Percentiles rank a stretch among this genome's conserved stretches.
phyloP scores from a whole-genome alignment of 2,888 invertebrate genomes.

The Penaeus monodon region DNA sequence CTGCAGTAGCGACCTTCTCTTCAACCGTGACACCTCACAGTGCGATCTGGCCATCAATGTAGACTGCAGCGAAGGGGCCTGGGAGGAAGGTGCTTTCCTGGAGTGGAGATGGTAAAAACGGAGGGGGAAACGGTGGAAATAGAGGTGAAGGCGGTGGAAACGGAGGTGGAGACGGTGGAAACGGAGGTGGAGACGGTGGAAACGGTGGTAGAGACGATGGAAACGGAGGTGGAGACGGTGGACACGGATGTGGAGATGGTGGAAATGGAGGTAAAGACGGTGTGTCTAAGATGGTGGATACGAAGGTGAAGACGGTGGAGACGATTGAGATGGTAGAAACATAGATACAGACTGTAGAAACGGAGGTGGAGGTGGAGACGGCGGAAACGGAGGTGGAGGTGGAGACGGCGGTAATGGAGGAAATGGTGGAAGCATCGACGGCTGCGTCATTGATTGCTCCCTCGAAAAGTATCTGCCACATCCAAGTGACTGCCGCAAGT shows the following conservation, averaged over 20 bases:
- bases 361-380: too few species aligned
- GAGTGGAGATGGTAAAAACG: constrained; percentile 22
- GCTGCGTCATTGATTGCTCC: too few species aligned
- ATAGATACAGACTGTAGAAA: too few species aligned
- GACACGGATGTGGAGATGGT: too few species aligned
- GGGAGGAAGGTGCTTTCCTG: constrained; percentile 31
- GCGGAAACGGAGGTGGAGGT: too few species aligned
- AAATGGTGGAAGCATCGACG: too few species aligned
- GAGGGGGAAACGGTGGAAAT: constrained; percentile 49
- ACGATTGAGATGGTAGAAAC: background rate
- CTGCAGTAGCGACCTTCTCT: constrained; percentile 63
- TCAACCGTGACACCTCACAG: constrained; percentile 59
- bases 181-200: constrained; percentile 9
- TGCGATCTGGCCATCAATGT: constrained; percentile 65
- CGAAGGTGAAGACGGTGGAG: background rate
- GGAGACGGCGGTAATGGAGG: too few species aligned
- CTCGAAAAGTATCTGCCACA: too few species aligned
- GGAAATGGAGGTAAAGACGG: too few species aligned
- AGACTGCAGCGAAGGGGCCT: constrained; percentile 54
- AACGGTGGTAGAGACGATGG: constrained; percentile 3
- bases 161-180: background rate
- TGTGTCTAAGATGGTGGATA: too few species aligned
- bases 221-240: too few species aligned
- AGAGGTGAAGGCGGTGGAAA: constrained; percentile 3
- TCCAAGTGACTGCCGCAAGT: too few species aligned